Conservation (phyloP, 2,888 invertebrate genomes). For the Celastrina argiolus region DNA sequence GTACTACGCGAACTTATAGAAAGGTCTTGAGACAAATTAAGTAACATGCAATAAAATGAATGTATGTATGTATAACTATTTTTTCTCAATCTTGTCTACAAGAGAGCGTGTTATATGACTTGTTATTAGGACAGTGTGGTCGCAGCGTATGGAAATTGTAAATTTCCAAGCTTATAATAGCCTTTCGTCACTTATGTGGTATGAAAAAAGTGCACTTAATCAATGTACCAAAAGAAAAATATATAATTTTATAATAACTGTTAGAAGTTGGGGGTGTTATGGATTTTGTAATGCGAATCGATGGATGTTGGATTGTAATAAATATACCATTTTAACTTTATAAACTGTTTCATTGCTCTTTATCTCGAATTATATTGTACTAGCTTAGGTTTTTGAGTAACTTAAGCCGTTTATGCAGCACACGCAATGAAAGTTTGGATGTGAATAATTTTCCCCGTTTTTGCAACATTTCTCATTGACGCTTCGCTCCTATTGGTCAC, state of each 20-base stretch:
- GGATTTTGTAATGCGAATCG: constrained; percentile 70
- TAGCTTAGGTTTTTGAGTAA: no score
- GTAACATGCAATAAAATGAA: background rate
- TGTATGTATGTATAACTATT: no score
- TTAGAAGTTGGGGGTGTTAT: constrained; percentile 64
- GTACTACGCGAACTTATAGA: background rate
- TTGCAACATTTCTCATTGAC: no score
- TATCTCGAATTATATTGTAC: no score
- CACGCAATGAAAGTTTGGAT: no score
- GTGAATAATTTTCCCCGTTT: no score
- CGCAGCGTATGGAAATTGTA: constrained; percentile 49
- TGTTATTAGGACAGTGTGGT: background rate
- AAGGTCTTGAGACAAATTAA: background rate
- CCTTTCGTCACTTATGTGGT: constrained; percentile 59
- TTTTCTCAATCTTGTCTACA: no score
- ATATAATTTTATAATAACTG: constrained; percentile 76
- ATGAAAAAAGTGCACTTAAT: constrained; percentile 74
- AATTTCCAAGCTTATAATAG: constrained; percentile 62
- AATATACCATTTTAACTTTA: constrained; percentile 77
- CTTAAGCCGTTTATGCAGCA: no score
- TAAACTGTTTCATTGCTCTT: constrained; percentile 48
- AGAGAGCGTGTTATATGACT: no score
- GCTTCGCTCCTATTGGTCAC: no score
- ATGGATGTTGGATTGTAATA: constrained; percentile 74
- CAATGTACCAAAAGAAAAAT: constrained; percentile 73